phyloP scores from a whole-genome alignment of 2,797 vertebrate genomes.

The Centropyge bicolor region DNA sequence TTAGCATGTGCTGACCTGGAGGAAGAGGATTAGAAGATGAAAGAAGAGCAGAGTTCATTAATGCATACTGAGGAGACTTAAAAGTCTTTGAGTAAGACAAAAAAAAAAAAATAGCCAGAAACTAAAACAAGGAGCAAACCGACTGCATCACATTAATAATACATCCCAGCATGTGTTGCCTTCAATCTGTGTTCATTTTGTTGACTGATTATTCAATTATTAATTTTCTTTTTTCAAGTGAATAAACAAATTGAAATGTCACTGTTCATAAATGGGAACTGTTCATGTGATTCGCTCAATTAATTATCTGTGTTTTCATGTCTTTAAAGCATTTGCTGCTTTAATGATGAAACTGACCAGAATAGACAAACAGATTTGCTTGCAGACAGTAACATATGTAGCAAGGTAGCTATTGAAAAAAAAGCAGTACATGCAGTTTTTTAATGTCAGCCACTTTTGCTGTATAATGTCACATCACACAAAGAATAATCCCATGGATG shows the following conservation, averaged over 20 bases:
- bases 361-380: constrained; percentile 3
- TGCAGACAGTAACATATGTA: background rate
- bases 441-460: constrained; percentile 28
- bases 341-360: constrained; percentile 2
- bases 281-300: constrained; percentile 21
- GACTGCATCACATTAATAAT: constrained; percentile 54
- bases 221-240: constrained; percentile 26
- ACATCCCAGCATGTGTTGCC: constrained; percentile 42
- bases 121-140: constrained; percentile 51
- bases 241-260: constrained; percentile 61
- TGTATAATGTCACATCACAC: constrained; percentile 40
- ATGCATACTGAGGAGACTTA: constrained; percentile 42
- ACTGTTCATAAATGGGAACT: constrained; percentile 48
- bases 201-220: constrained; percentile 68
- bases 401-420: background rate
- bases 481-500: constrained; percentile 44
- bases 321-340: constrained; percentile 5
- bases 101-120: constrained; percentile 14
- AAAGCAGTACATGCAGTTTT: constrained; percentile 11
- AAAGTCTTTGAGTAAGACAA: constrained; percentile 48
- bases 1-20: constrained; percentile 61
- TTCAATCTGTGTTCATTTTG: constrained; percentile 59
- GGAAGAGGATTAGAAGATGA: constrained; percentile 64
- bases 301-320: constrained; percentile 17
- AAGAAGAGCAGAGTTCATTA: constrained; percentile 61